phyloP scores from a whole-genome alignment of 1,140 invertebrate genomes.

The Scaptomyza graminum region DNA sequence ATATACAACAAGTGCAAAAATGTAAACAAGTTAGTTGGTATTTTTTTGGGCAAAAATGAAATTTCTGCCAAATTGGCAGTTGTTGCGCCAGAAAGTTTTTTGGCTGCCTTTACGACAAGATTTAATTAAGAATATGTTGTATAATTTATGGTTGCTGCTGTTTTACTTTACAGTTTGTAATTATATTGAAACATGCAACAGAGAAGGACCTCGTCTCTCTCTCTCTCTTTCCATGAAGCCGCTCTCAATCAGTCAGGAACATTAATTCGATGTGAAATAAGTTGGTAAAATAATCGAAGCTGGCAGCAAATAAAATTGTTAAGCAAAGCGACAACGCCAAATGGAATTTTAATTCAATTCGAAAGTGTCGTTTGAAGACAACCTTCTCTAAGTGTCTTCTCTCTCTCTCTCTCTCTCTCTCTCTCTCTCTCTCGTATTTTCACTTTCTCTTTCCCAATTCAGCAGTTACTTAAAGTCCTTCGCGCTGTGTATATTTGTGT shows the following conservation, averaged over 20 bases:
- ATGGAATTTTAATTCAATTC: conserved; percentile 81
- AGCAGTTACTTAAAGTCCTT: conserved; percentile 17
- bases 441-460: conserved; percentile 45
- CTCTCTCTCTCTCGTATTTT: background rate
- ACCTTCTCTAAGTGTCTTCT: background rate
- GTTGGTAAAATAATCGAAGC: conserved; percentile 37
- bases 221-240: background rate
- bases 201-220: background rate
- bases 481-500: conserved; percentile 20
- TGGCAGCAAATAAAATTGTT: conserved; percentile 47
- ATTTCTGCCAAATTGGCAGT: conserved; percentile 23
- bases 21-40: conserved; percentile 32
- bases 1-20: conserved; percentile 3
- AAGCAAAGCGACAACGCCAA: conserved; percentile 72
- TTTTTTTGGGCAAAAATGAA: conserved; percentile 12
- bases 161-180: conserved; percentile 19
- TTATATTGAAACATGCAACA: conserved; percentile 39
- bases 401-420: background rate
- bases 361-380: conserved; percentile 40
- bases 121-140: conserved; percentile 48
- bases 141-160: conserved; percentile 17
- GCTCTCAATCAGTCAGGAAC: conserved; percentile 27
- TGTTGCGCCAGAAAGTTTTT: conserved; percentile 25
- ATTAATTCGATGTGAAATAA: conserved; percentile 28
- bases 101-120: conserved; percentile 9